Evolutionary conservation across 2,113 vertebrate species (phyloP), one percentile per base, ranked within the genome.

Genomic region (Stercorarius parasiticus): DNA sequence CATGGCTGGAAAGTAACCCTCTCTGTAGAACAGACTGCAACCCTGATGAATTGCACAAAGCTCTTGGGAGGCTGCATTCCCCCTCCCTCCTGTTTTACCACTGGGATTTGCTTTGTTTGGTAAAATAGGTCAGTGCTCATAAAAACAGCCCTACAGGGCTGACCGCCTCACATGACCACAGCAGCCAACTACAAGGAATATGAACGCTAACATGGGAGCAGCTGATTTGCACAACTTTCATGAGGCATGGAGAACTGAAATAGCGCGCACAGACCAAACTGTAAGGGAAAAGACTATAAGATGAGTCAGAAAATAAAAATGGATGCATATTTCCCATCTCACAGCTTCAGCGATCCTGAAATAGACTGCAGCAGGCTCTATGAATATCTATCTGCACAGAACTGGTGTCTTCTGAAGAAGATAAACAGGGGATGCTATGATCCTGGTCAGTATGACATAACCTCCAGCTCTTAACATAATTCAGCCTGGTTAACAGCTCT

Each of bases 111-210:
- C 65, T 91, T 81, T 94, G 93, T 95, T 90, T 88, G 38, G 70
- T 93, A 97, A 97, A 97, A 98, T 97, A 98, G 98, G 96, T 97
- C 97, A 98, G 56, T 34, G 71, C 89, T 94, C 74, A 95, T 82
- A 95, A 96, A 96, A 96, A 92, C 47, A 73, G 30, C 40, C 86
- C 93, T 92, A 73, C 74, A 87, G 87, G 85, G 86, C 94, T 62
- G 76, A 56, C 65, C 86, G 78, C 38, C 90, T 79, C 93, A 91
- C 45, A 65, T 70, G 86, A 92, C 64, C 59, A 86, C 56, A 64
- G 87, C 50, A 82, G 86, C 45, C 71, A 92, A 11, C n/a, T 62
- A 11, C 4, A 87, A 84, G 78, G 61, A 91, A 81, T 29, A 62
- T 0, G 1, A 73, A 78, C 0, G 1, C 21, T 81, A 90, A 79